Conservation (phyloP, 2,797 vertebrate species). For the Catamblyrhynchus diadema region DNA sequence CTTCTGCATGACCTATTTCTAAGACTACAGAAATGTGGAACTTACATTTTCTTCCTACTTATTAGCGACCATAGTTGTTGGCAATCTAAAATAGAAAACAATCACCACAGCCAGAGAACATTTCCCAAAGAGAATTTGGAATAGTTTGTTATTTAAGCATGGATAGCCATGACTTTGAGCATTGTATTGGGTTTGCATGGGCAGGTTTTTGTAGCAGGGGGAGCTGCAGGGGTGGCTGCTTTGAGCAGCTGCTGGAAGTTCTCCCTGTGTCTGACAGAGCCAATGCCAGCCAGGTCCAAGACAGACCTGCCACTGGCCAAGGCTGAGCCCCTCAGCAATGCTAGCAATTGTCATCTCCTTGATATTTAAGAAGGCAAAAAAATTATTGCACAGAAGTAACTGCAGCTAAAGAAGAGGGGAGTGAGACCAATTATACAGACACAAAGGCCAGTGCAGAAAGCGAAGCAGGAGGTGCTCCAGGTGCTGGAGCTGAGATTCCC, state of each 20-base stretch:
- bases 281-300: neutral
- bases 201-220: neutral
- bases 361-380: neutral
- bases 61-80: neutral
- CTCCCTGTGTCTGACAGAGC: neutral
- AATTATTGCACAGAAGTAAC: neutral
- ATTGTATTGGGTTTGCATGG: neutral
- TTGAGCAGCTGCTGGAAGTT: neutral
- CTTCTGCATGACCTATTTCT: neutral
- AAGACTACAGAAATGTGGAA: neutral
- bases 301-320: accelerated
- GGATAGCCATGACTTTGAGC: neutral
- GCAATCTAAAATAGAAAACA: neutral
- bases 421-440: neutral
- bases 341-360: neutral
- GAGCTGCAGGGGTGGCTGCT: neutral
- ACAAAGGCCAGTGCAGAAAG: neutral
- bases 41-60: neutral
- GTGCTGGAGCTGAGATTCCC: neutral
- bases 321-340: neutral
- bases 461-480: neutral
- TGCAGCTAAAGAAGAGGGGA: neutral
- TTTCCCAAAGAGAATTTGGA: neutral
- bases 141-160: neutral
- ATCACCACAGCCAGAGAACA: neutral